Base-by-base conservation (phyloP, 1,140 invertebrate species). In the Tetragonula clypearis region DNA sequence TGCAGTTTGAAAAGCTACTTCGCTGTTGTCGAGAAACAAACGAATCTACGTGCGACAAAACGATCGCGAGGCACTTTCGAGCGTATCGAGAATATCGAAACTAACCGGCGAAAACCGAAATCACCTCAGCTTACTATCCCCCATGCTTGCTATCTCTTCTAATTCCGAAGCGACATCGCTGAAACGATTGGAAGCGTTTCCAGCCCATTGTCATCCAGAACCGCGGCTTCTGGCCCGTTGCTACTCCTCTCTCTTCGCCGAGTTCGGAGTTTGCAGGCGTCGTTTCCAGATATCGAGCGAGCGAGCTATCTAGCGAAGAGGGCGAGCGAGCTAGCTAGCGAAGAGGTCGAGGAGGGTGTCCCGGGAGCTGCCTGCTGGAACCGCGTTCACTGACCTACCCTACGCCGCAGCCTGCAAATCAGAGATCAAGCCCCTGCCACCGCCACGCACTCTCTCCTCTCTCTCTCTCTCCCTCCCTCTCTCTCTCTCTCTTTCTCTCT, bases 281-380 rank as follows among this genome's bases (percentile, higher is more conserved):
- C 83, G 88, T 91, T 91, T 92, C 82, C 90, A 91, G 90, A 92
- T 92, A 92, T 92, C 88, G 91, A 92, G 91, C 91, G 91, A 90
- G 53, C 73, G 26, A 90, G 79, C 35, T 35, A 35, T 2, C 35
- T 35, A 35, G 35, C 55, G 62, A 60, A 23, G 81, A 83, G 83
- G 68, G 58, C 55, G 75, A 82, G 53, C 53, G 26, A 88, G 75
- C 41, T 6, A 49, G 41, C 41, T 49, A 49, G 41, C 56, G 62
- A 62, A n/a, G 81, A 84, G 84, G 60, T 53, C 58, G 75, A 49
- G 41, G 41, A 82, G 86, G 76, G 73, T 79, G 78, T 88, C 82
- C 86, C 86, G 88, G 90, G 88, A 88, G 91, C 89, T 90, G 78
- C 71, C 82, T 83, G 84, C 83, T 85, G 87, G 85, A 84, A 85